Evolutionary conservation across 2,113 vertebrate species (phyloP).

Genomic region (Xyrauchen texanus): DNA sequence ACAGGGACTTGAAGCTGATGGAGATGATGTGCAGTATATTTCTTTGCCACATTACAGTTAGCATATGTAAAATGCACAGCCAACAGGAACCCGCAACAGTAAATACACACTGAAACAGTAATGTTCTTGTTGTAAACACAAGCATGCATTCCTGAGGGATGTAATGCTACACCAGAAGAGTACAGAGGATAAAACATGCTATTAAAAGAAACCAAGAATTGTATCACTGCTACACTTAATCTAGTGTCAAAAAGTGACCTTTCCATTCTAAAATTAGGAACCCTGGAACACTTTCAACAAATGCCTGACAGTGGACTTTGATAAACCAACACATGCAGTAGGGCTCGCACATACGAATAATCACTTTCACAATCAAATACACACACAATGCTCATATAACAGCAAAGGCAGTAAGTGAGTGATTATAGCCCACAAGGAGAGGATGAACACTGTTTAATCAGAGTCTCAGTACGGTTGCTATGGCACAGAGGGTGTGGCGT

Average conservation of each 20-base stretch:
- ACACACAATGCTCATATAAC: conserved; percentile 11
- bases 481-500: conserved; percentile 53
- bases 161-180: conserved; percentile 15
- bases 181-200: conserved; percentile 35
- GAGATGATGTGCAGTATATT: too few species aligned
- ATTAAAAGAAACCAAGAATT: background rate
- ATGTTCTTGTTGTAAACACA: conserved; percentile 9
- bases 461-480: conserved; percentile 49
- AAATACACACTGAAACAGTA: background rate
- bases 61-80: background rate
- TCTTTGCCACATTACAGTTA: too few species aligned
- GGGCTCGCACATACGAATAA: too few species aligned
- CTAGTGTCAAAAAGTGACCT: conserved; percentile 51
- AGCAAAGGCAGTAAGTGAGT: background rate
- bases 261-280: conserved; percentile 54
- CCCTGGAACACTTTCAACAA: conserved; percentile 26
- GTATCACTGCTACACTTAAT: conserved; percentile 29
- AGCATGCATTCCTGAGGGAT: background rate
- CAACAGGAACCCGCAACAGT: conserved; percentile 8
- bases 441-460: conserved; percentile 46
- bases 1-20: too few species aligned
- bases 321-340: background rate
- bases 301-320: conserved; percentile 43
- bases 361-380: conserved; percentile 4
- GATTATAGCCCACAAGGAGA: conserved; percentile 24